These are phyloP conservation scores for Diloba caeruleocephala DNA, from an alignment of 2,888 invertebrate species.

Conservation along the genomic window DNA sequence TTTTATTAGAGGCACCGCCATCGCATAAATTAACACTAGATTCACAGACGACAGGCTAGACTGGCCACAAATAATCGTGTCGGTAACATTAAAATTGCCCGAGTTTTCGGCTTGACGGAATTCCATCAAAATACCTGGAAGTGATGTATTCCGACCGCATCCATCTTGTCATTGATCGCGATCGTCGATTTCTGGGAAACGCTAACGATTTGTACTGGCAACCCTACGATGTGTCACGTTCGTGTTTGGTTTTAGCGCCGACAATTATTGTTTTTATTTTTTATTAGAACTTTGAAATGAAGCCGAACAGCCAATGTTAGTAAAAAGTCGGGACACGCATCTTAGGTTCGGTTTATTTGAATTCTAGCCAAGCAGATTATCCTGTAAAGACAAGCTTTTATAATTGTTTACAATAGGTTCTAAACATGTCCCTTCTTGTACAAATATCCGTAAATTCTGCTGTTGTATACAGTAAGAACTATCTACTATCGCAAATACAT, in stretches of 20 bases:
- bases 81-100: conserved; percentile 26
- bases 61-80: conserved; percentile 54
- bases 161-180: conserved; percentile 55
- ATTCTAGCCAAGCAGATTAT: neutral
- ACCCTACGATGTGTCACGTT: conserved; percentile 43
- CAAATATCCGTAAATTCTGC: conserved; percentile 47
- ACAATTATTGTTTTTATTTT: conserved; percentile 34
- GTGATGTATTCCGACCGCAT: conserved; percentile 52
- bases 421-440: conserved; percentile 32
- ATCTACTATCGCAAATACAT: conserved; percentile 42
- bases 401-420: conserved; percentile 43
- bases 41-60: conserved; percentile 70
- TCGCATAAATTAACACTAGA: conserved; percentile 71
- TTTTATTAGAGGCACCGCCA: conserved; percentile 62
- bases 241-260: conserved; percentile 39
- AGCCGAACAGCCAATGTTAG: conserved; percentile 1
- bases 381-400: conserved; percentile 5
- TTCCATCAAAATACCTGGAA: conserved; percentile 72
- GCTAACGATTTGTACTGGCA: conserved; percentile 57
- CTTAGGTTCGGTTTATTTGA: conserved; percentile 5
- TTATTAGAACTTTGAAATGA: neutral
- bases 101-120: conserved; percentile 62
- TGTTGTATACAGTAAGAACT: conserved; percentile 34
- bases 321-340: neutral
- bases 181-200: conserved; percentile 63